phyloP scores from a whole-genome alignment of 2,888 invertebrate genomes.

The Trachelus stipa region DNA sequence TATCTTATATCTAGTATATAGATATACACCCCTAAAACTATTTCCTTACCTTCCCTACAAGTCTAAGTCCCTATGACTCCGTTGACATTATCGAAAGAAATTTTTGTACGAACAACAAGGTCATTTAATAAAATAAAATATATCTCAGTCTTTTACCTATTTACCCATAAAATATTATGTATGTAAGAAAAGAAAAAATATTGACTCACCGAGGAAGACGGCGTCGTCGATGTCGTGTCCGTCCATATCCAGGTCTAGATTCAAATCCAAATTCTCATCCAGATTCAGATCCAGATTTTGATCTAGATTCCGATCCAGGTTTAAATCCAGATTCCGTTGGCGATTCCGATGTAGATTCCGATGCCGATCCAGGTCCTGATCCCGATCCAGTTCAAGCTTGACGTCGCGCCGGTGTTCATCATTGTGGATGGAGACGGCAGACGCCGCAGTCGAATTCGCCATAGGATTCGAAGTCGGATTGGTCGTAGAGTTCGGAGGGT shows the following conservation, averaged over 20 bases:
- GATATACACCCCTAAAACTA: not conserved
- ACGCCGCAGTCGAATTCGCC: not conserved
- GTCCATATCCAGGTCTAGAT: conserved; percentile 44
- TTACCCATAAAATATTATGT: not conserved
- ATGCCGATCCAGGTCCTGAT: not conserved
- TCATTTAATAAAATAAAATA: not conserved
- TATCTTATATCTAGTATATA: not conserved
- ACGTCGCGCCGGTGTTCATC: not conserved
- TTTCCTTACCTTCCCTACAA: not conserved
- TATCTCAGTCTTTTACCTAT: not conserved
- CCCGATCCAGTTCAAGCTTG: conserved; percentile 1
- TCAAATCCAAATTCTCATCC: not conserved
- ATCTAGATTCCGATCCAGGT: conserved; percentile 5
- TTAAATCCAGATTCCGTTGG: not conserved
- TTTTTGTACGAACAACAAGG: not conserved
- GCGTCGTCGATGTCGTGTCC: conserved; percentile 59
- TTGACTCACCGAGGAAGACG: conserved; percentile 59
- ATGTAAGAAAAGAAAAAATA: not conserved
- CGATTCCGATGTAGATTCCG: not conserved
- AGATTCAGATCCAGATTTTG: not conserved
- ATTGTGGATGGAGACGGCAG: not conserved
- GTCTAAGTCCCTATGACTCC: not conserved
- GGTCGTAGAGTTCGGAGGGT: conserved; percentile 26
- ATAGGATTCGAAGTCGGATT: not conserved
- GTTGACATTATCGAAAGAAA: not conserved